Base-by-base conservation (phyloP, 2,797 vertebrate species). In the Fundulus diaphanus region DNA sequence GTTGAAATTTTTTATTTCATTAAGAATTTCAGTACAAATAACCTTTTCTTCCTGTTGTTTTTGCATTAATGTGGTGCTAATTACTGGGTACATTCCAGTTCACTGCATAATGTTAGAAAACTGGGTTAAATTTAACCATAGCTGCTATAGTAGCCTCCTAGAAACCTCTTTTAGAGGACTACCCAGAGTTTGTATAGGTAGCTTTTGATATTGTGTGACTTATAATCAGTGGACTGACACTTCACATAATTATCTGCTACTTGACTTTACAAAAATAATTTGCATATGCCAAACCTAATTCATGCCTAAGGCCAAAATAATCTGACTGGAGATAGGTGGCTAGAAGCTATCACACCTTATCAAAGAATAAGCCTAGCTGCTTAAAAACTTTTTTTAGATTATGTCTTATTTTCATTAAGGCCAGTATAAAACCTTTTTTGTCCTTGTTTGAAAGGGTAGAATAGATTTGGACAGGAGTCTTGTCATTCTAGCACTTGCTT, bases 1-100 rank as follows among this genome's bases (percentile, higher is more conserved):
- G n/a, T n/a, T 81, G 22, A 79, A 84, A 85, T 69, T 56, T 3
- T 7, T 27, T 72, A 24, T 71, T 78, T 74, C 69, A 42, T 76
- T 72, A 31, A 5, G 72, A 48, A 80, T 80, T 73, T 71, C 22
- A 37, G 40, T 44, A 56, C 59, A 88, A 78, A 74, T 77, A n/a
- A 31, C 37, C 79, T 75, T 54, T 85, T 85, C 75, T 82, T 79
- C 81, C 71, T 72, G 46, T 65, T 80, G 78, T 83, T 88, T 72
- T 33, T 79, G 82, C 85, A 77, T 79, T 73, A 91, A 91, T 87
- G 72, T 70, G n/a, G 59, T 77, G 76, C 90, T 92, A 92, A 93
- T 92, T 92, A 90, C 85, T 76, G 63, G 72, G 52, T 67, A 89
- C 80, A 85, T 70, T 84, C 84, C 20, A 63, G 20, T 63, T 37